Base-by-base conservation (phyloP, 2,797 vertebrate species). In the Cacajao melanocephalus region DNA sequence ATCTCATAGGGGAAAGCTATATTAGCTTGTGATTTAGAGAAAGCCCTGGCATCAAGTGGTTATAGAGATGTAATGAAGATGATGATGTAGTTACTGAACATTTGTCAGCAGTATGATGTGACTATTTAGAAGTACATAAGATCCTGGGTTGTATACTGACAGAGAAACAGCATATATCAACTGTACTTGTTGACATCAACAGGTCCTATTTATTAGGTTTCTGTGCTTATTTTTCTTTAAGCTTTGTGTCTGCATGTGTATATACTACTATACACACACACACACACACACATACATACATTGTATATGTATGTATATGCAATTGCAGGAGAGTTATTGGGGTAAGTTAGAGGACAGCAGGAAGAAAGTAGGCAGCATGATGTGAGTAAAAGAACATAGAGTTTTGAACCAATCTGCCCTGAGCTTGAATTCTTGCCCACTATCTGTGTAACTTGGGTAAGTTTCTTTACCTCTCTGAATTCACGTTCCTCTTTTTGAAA, bases 1-100 rank as follows among this genome's bases (percentile, higher is more conserved):
- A 14, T 88, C 70, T 96, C 22, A 61, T 14, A 73, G 80, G 85
- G 55, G 48, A 81, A 90, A 90, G 61, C 72, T 80, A 55, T 67
- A 95, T 92, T 96, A 95, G 44, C 44, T 95, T 13, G 39, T 90
- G 93, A 87, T 78, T 81, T 79, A 93, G 75, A 96, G 88, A 73
- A 90, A 76, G 50, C 36, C 57, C 30, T 88, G 80, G n/a, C 78
- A 93, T 67, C 20, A 57, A 50, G 70, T 76, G 67, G 28, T 76
- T 89, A 46, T 41, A 73, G 67, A 92, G 41, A 81, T 78, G 30
- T 89, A 58, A 90, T n/a, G 73, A 87, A 48, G 30, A 78, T 76
- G 58, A 64, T 93, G 93, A 88, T 88, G 50, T 85, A 52, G 93
- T 95, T 73, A 92, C 44, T 67, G 36, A 28, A 26, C 88, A 61